Conservation (phyloP, 1,140 invertebrate genomes). For the Philopotamus ludificatus region DNA sequence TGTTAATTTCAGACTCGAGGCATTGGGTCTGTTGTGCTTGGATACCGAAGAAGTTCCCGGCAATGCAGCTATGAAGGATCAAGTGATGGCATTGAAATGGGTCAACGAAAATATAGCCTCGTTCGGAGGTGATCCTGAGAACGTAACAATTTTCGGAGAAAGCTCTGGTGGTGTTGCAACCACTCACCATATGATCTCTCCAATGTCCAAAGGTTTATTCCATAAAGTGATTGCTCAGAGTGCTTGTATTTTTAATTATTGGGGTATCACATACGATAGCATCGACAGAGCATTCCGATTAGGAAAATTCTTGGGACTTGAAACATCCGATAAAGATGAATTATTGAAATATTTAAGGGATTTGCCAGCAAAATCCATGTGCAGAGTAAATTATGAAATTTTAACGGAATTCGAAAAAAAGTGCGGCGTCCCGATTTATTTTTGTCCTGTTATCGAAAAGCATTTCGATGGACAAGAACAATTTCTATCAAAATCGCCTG, state of each 20-base stretch:
- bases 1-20: slow-evolving; percentile 66
- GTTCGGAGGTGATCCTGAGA: slow-evolving; percentile 72
- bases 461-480: slow-evolving; percentile 45
- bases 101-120: slow-evolving; percentile 50
- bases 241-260: slow-evolving; percentile 55
- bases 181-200: slow-evolving; percentile 69
- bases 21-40: slow-evolving; percentile 63
- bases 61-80: slow-evolving; percentile 68
- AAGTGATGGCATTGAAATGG: slow-evolving; percentile 56
- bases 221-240: slow-evolving; percentile 59
- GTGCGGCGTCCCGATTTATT: slow-evolving; percentile 51
- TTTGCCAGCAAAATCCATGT: slow-evolving; percentile 49
- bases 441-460: slow-evolving; percentile 53
- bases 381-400: slow-evolving; percentile 44
- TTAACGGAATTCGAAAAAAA: slow-evolving; percentile 46
- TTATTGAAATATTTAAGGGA: slow-evolving; percentile 52
- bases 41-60: slow-evolving; percentile 61
- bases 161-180: slow-evolving; percentile 68
- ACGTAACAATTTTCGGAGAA: slow-evolving; percentile 73
- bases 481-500: slow-evolving; percentile 49
- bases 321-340: slow-evolving; percentile 48
- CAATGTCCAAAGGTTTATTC: slow-evolving; percentile 62
- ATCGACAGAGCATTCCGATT: slow-evolving; percentile 47
- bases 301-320: slow-evolving; percentile 50
- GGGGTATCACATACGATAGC: slow-evolving; percentile 44